Evolutionary conservation across 2,888 invertebrate genomes (phyloP).

Genomic region (Clitarchus hookeri): DNA sequence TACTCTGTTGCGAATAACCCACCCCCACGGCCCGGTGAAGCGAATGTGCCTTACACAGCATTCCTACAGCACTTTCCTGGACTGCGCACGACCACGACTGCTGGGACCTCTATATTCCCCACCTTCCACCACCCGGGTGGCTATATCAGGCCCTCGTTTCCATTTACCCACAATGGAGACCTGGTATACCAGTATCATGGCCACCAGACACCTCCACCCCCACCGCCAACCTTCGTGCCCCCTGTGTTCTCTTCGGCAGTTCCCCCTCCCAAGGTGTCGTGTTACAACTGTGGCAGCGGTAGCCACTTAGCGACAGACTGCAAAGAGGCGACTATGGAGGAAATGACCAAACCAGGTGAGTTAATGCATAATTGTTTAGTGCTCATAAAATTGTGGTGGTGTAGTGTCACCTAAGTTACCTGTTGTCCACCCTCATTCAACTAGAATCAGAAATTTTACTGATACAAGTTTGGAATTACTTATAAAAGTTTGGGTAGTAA

Average conservation of each 20-base stretch:
- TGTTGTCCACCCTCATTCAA: no score
- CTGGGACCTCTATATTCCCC: slow-evolving; percentile 40
- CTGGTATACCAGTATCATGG: slow-evolving; percentile 42
- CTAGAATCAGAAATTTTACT: no score
- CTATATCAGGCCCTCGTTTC: slow-evolving; percentile 50
- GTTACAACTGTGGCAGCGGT: slow-evolving; percentile 90
- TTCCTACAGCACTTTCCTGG: slow-evolving; percentile 52
- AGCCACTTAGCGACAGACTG: slow-evolving; percentile 86
- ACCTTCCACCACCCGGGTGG: slow-evolving; percentile 41
- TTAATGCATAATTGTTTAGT: no score
- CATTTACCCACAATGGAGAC: slow-evolving; percentile 44
- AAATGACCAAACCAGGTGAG: slow-evolving; percentile 67
- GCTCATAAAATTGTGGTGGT: no score
- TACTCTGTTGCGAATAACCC: slow-evolving; percentile 35
- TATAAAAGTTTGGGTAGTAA: no score
- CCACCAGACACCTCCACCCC: slow-evolving; percentile 50
- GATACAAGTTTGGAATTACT: no score
- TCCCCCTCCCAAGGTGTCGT: slow-evolving; percentile 71
- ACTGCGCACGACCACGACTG: slow-evolving; percentile 48
- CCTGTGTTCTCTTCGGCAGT: slow-evolving; percentile 56
- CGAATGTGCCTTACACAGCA: slow-evolving; percentile 48
- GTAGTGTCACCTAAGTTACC: no score
- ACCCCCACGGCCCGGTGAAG: slow-evolving; percentile 34
- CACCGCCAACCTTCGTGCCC: slow-evolving; percentile 50
- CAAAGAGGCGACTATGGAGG: slow-evolving; percentile 89